Percentiles rank a stretch among this genome's conserved stretches.
Conservation (phyloP, 2,797 vertebrate genomes). For the Pseudomugil tenellus region DNA sequence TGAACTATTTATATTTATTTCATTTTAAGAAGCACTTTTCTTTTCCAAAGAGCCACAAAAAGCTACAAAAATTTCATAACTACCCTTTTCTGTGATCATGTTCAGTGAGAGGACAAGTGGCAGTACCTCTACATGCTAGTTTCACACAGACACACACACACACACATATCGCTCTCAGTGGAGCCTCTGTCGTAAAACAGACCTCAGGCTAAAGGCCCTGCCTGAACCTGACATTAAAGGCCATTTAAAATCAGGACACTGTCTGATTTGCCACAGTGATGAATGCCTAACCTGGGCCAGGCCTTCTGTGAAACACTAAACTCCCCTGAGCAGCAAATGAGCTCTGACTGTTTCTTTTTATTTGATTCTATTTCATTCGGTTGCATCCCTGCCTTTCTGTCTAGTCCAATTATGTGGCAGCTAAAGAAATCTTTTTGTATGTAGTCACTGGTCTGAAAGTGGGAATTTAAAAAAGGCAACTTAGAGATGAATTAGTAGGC, state of each 20-base stretch:
- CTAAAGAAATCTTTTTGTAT: constrained; percentile 61
- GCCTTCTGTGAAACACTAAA: constrained; percentile 81
- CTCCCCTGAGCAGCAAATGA: constrained; percentile 78
- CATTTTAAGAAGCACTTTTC: neutral
- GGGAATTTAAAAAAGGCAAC: constrained; percentile 5
- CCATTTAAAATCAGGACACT: constrained; percentile 80
- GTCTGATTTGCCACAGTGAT: constrained; percentile 82
- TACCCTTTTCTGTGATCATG: neutral
- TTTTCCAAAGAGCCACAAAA: neutral
- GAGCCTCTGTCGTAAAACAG: constrained; percentile 71
- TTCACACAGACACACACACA: constrained; percentile 25
- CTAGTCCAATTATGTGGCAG: constrained; percentile 62
- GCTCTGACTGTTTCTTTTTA: constrained; percentile 80
- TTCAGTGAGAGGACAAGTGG: constrained; percentile 3
- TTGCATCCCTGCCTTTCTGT: constrained; percentile 64
- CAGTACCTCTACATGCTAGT: constrained; percentile 16
- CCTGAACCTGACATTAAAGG: constrained; percentile 81
- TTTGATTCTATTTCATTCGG: constrained; percentile 78
- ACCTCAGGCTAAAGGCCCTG: constrained; percentile 78
- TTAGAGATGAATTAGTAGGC: neutral
- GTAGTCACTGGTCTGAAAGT: constrained; percentile 9
- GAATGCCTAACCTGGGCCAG: constrained; percentile 72
- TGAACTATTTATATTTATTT: neutral
- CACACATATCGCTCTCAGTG: constrained; percentile 47
- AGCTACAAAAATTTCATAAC: neutral